Base-by-base conservation (phyloP, 92 coral and sea anemone species). In the Bergia puertoricense region DNA sequence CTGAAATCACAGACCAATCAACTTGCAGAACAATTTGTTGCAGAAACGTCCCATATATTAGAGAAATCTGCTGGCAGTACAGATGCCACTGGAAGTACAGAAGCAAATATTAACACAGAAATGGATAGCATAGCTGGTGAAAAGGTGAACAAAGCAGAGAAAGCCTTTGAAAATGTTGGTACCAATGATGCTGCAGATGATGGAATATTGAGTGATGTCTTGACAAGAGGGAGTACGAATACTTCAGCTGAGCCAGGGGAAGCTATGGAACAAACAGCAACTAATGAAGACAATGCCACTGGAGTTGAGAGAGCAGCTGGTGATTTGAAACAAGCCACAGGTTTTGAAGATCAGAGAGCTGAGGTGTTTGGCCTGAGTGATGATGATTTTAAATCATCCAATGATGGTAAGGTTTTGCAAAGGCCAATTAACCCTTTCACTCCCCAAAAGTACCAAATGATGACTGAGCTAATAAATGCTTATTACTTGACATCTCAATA, bases 1-100 rank as follows among this genome's bases (percentile, higher is more conserved):
- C 77, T 84, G 42, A 84, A 71, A 48, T 69, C 87, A 84, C 79
- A 84, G 87, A 84, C 87, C 57, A 84, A 30, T 48, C 57, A 84
- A 46, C 87, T 84, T 23, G 66, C 87, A 11, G 59, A 69, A 43
- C 42, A 67, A 59, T 84, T 84, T 84, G 87, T 36, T 69, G 71
- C 78, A 43, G 87, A 84, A 69, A 73, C 77, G 1, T 46, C 87
- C 37, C 66, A 84, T 67, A 13, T 69, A 15, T 75, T 42, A 7
- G 51, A 84, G 15, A 71, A 84, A 30, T 84, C 87, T 36, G 30
- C 37, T 11, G 78, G n/a, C 4, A 13, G 39, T 67, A 40, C 11
- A 2, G 54, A 8, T 81, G 36, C 78, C n/a, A 11, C n/a, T 66
- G 39, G 38, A 14, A 42, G 76, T 67, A 18, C 30, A 7, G 76